Evolutionary conservation across 2,888 invertebrate genomes (phyloP), one percentile per base, ranked within the genome.

Genomic region (Bugula neritina): DNA sequence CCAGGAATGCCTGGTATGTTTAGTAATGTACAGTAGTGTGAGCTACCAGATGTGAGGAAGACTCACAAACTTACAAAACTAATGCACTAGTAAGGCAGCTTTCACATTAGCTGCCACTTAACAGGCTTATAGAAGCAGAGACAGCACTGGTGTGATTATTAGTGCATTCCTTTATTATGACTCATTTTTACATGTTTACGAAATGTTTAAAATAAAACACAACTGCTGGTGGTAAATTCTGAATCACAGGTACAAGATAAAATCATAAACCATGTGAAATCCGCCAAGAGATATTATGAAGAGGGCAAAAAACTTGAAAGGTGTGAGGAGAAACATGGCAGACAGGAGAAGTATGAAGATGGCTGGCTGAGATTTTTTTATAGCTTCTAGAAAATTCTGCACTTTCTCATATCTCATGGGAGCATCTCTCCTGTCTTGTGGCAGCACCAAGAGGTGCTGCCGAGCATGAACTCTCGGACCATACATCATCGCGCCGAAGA

Each of bases 381-480:
- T 63, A 5, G 31, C 5, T n/a, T 21, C 10, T 63, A 63, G 3
- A 5, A 63, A 63, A 10, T 63, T 31, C 17, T 31, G 31, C 29
- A 63, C 10, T 27, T n/a, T 63, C 5, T 25, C 3, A 3, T 27
- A 5, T 31, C 63, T 63, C 63, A 25, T 10, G 3, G 29, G 13
- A 25, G 31, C 13, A 23, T 55, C 55, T 55, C n/a, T 5, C 3
- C 10, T n/a, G 5, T 13, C 31, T 2, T 27, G 29, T 13, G 34
- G 63, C 13, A 34, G 21, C 31, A 27, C 27, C 27, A 31, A 10
- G 5, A 63, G 10, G 31, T 27, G 27, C 63, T 31, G 29, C 31
- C 31, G 21, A 63, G 2, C 63, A 31, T 63, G 63, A 29, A 63
- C 63, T 27, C 63, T 25, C n/a, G 63, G 63, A 3, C 63, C 63